Base-by-base conservation (phyloP, 2,113 vertebrate genomes). In the Stictonetta naevosa region DNA sequence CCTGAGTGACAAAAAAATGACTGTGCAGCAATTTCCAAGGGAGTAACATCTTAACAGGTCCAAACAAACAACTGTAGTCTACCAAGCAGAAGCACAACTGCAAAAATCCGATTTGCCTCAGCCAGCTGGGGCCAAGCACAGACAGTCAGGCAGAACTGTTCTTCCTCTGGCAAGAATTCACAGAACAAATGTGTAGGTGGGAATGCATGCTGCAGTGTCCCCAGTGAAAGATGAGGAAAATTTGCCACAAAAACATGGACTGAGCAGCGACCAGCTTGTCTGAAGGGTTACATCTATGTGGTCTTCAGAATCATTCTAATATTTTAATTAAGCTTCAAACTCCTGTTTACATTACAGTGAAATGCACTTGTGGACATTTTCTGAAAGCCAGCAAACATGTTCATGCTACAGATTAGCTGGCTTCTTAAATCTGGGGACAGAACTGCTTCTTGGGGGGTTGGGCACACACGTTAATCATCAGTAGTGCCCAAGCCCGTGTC, bases 121-220 rank as follows among this genome's bases (percentile, higher is more conserved):
- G 17, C 20, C 46, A 68, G 28, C 11, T 29, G 7, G 8, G 8
- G 15, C 31, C 17, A 16, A 67, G 40, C n/a, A 60, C 13, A 4
- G 50, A 53, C 53, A 23, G 10, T 2, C n/a, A 22, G 36, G 38
- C 29, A 76, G 36, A 87, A 63, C 10, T 38, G 22, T 10, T 90
- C n/a, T n/a, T 59, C 20, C 40, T 58, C 66, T 66, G 78, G 46
- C 38, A 34, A 75, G 72, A 1, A 48, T 22, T 40, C 36, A 46
- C 19, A 84, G 59, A 74, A 80, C 81, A 66, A 60, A 56, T 8
- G 28, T 55, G 10, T 18, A 77, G 21, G 33, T 52, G 8, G 40
- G 19, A 78, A 46, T 3, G 11, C 3, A 3, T 31, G 52, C 33
- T 26, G 10, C 69, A 83, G 26, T 0, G 0, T 28, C 20, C 6